Percentiles rank a stretch among this genome's conserved stretches.
These are phyloP conservation scores for Sarcophaga variegata DNA, from an alignment of 2,888 invertebrate genomes.

Conservation along the genomic window DNA sequence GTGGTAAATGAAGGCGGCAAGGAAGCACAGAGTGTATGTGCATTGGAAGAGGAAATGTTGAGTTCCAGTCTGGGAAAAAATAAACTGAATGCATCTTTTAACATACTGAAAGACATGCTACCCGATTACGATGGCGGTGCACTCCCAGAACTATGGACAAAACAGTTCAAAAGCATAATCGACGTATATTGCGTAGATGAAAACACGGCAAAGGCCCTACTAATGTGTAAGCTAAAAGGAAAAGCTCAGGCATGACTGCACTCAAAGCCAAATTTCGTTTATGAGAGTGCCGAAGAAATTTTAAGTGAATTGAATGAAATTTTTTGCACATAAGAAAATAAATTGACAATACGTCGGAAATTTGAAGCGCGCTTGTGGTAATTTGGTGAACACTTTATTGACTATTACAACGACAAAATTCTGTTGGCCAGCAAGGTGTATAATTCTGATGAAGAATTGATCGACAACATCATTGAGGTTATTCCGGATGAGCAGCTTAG, in stretches of 20 bases:
- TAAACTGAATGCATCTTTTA: not conserved
- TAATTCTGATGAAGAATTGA: not conserved
- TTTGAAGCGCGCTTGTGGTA: slow-evolving; percentile 50
- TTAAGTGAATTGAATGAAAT: slow-evolving; percentile 23
- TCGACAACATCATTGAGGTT: slow-evolving; percentile 18
- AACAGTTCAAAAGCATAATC: slow-evolving; percentile 16
- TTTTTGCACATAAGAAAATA: slow-evolving; percentile 29
- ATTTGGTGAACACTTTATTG: slow-evolving; percentile 11
- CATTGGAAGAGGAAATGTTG: too few species aligned
- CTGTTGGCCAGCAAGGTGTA: slow-evolving; percentile 17
- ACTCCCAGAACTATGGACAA: slow-evolving; percentile 25
- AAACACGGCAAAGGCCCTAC: not conserved
- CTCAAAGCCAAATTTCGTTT: slow-evolving; percentile 40
- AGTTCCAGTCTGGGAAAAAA: too few species aligned
- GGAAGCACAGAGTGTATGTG: too few species aligned
- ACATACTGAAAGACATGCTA: slow-evolving; percentile 22
- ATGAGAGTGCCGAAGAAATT: not conserved
- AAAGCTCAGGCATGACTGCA: slow-evolving; percentile 48
- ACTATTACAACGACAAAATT: slow-evolving; percentile 49
- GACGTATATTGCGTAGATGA: slow-evolving; percentile 1
- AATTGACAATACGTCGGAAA: slow-evolving; percentile 21
- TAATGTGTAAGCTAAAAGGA: slow-evolving; percentile 46
- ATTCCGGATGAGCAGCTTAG: slow-evolving; percentile 44
- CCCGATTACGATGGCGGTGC: slow-evolving; percentile 30
- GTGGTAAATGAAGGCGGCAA: too few species aligned